Evolutionary conservation across 2,797 vertebrate genomes (phyloP).

Genomic region (Myotis vivesi): DNA sequence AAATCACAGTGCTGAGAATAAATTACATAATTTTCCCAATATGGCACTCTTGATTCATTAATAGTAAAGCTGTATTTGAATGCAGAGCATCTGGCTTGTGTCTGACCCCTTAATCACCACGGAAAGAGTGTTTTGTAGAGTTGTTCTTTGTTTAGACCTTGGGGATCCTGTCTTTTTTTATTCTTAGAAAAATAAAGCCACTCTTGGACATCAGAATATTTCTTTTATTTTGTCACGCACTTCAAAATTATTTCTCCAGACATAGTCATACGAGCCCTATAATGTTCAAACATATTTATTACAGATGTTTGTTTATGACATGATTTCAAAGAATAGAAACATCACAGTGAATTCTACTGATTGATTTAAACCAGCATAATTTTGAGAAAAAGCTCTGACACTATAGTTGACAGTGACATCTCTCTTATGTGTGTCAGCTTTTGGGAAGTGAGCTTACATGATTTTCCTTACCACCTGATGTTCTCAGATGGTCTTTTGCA

Average conservation of each 20-base stretch:
- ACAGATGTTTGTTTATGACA: slow-evolving; percentile 72
- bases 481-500: slow-evolving; percentile 64
- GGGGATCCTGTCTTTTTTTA: slow-evolving; percentile 39
- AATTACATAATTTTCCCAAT: not conserved
- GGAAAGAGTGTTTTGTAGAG: slow-evolving; percentile 37
- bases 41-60: not conserved
- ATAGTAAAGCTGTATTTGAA: slow-evolving; percentile 22
- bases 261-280: slow-evolving; percentile 73
- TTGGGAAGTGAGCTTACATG: slow-evolving; percentile 62
- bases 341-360: slow-evolving; percentile 62
- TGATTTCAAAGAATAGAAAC: slow-evolving; percentile 77
- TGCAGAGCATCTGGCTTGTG: not conserved
- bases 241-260: slow-evolving; percentile 69
- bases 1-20: not conserved
- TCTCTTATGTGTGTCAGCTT: slow-evolving; percentile 59
- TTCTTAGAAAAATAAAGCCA: slow-evolving; percentile 61
- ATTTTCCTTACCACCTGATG: slow-evolving; percentile 68
- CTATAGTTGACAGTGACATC: slow-evolving; percentile 66
- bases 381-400: slow-evolving; percentile 69
- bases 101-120: slow-evolving; percentile 42
- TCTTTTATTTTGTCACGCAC: slow-evolving; percentile 79
- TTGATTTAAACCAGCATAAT: slow-evolving; percentile 69
- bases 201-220: slow-evolving; percentile 56
- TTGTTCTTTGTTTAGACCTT: slow-evolving; percentile 59
- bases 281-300: slow-evolving; percentile 70